phyloP scores from a whole-genome alignment of 1,140 invertebrate genomes.

The Trachelipus rathkii region DNA sequence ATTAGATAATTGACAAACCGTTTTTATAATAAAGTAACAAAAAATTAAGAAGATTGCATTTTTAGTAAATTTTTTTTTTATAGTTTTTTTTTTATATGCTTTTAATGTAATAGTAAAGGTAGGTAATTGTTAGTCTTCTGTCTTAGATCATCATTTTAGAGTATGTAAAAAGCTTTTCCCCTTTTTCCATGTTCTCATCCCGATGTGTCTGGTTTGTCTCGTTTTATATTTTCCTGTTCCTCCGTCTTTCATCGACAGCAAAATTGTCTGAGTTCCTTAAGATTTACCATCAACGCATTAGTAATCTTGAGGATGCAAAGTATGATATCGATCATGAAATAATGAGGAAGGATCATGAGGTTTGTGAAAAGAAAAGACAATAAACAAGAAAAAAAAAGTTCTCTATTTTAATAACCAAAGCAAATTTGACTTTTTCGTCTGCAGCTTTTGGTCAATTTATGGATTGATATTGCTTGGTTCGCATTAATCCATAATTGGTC shows the following conservation, averaged over 20 bases:
- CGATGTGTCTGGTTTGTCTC: not conserved
- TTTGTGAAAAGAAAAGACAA: slow-evolving; percentile 34
- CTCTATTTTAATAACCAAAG: not conserved
- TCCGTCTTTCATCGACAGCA: not conserved
- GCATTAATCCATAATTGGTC: slow-evolving; percentile 2
- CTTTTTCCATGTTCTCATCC: slow-evolving; percentile 1
- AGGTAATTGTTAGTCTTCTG: slow-evolving; percentile 4
- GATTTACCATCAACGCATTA: slow-evolving; percentile 78
- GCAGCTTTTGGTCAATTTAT: not conserved
- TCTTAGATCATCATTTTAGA: not conserved
- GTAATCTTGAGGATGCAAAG: slow-evolving; percentile 85
- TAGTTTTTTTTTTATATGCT: not conserved
- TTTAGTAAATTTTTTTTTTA: no score
- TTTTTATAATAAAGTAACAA: no score
- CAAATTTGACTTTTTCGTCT: not conserved
- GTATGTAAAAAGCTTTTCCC: not conserved
- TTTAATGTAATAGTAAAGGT: slow-evolving; percentile 6
- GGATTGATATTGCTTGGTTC: not conserved
- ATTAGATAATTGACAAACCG: no score
- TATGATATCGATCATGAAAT: slow-evolving; percentile 98
- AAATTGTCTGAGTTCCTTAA: slow-evolving; percentile 10
- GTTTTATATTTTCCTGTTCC: not conserved
- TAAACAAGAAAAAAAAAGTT: not conserved
- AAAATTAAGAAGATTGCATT: no score
- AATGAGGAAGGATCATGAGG: slow-evolving; percentile 95